A percentile compares a stretch with the other conserved stretches of the same genome.
Conservation (phyloP, 2,797 vertebrate species). For the Parotocinclus haroldoi region DNA sequence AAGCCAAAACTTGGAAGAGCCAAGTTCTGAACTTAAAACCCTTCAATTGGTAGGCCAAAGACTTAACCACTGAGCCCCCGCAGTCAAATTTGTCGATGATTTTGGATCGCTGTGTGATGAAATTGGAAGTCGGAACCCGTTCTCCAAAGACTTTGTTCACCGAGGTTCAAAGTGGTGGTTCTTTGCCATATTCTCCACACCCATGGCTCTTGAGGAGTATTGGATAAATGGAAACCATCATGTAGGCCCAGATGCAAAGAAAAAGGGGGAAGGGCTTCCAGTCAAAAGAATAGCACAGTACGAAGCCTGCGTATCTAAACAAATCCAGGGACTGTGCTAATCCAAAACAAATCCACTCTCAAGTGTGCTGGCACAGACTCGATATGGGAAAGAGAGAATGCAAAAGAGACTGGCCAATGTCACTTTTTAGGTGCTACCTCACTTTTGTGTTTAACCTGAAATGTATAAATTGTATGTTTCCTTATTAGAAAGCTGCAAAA, state of each 20-base stretch:
- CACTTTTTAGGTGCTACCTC: no score
- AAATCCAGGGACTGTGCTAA: conserved; percentile 46
- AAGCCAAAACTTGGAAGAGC: conserved; percentile 56
- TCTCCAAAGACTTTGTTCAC: conserved; percentile 7
- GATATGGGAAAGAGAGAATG: background rate
- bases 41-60: background rate
- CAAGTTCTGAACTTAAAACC: conserved; percentile 14
- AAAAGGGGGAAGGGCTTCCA: conserved; percentile 35
- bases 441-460: no score
- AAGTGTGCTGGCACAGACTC: conserved; percentile 17
- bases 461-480: no score
- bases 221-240: background rate
- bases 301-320: conserved; percentile 58
- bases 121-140: background rate
- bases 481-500: no score
- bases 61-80: conserved; percentile 1
- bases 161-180: conserved; percentile 17
- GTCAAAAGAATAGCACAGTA: conserved; percentile 53
- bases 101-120: conserved; percentile 1
- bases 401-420: background rate
- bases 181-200: conserved; percentile 33
- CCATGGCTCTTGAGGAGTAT: conserved; percentile 14
- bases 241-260: conserved; percentile 2
- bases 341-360: conserved; percentile 59
- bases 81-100: no score